Conservation (phyloP, 2,888 invertebrate genomes). For the Eupithecia vulgata region DNA sequence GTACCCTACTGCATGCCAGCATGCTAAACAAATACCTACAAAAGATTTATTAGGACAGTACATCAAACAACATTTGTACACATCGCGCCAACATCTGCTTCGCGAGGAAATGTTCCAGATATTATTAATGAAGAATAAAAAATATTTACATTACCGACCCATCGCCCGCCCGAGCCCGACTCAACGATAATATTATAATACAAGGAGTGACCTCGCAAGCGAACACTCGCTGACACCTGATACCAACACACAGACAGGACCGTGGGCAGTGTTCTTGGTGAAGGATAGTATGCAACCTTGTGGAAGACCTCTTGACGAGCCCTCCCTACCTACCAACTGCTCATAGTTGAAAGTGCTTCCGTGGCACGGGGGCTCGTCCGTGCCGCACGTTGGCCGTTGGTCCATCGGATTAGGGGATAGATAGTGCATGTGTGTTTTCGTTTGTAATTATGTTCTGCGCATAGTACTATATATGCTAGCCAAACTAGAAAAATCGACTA, state of each 20-base stretch:
- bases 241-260: not conserved
- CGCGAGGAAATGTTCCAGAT: slow-evolving; percentile 1
- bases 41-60: not conserved
- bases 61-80: not conserved
- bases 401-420: not conserved
- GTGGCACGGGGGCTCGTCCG: not conserved
- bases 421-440: not conserved
- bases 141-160: not conserved
- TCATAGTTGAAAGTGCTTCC: not conserved
- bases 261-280: not conserved
- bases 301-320: too few relatives aligned
- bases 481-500: too few relatives aligned
- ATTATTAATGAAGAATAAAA: not conserved
- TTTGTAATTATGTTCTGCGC: not conserved
- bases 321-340: not conserved
- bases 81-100: slow-evolving; percentile 7
- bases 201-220: not conserved
- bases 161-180: not conserved
- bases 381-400: not conserved
- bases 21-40: not conserved
- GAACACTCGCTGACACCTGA: not conserved
- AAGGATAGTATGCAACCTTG: not conserved
- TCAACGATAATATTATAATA: not conserved
- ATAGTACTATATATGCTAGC: too few relatives aligned
- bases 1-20: not conserved